Evolutionary conservation across 2,797 vertebrate genomes (phyloP).

Genomic region (Cyclura pinguis): DNA sequence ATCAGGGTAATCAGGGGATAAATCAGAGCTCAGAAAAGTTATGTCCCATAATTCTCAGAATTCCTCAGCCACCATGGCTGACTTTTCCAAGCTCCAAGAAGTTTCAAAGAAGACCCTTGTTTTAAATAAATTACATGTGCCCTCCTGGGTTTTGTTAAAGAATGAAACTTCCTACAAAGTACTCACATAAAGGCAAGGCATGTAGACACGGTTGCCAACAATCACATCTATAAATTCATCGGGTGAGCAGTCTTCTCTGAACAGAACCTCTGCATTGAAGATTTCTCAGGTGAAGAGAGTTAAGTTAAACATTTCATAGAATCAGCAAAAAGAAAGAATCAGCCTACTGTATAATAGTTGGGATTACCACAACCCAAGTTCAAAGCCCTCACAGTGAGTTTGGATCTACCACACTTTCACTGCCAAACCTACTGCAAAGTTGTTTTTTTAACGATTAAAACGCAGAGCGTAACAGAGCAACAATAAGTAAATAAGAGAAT

Average conservation of each 20-base stretch:
- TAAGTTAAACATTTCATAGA: conserved; percentile 68
- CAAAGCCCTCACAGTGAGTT: background rate
- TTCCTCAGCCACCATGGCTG: too few species aligned
- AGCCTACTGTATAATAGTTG: too few species aligned
- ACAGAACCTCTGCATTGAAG: conserved; percentile 98
- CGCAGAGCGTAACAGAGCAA: too few species aligned
- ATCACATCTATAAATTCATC: conserved; percentile 99
- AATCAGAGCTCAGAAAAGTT: background rate
- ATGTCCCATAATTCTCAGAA: too few species aligned
- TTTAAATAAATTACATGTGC: too few species aligned
- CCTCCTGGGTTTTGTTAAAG: fast-evolving
- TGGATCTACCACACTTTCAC: background rate
- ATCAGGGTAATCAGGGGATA: too few species aligned
- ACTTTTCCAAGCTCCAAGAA: background rate
- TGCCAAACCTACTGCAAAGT: too few species aligned
- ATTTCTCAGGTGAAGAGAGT: conserved; percentile 87
- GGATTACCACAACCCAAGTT: fast-evolving
- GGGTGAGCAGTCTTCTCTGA: conserved; percentile 94
- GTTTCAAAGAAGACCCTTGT: background rate
- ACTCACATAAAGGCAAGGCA: conserved; percentile 97
- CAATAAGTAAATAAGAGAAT: too few species aligned
- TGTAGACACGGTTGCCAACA: conserved; percentile 97
- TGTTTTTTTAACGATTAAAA: too few species aligned
- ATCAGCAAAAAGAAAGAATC: too few species aligned
- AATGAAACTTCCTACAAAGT: background rate